Percentiles rank a stretch among this genome's conserved stretches.
phyloP scores from a whole-genome alignment of 2,113 vertebrate genomes.

The Atrichornis clamosus region DNA sequence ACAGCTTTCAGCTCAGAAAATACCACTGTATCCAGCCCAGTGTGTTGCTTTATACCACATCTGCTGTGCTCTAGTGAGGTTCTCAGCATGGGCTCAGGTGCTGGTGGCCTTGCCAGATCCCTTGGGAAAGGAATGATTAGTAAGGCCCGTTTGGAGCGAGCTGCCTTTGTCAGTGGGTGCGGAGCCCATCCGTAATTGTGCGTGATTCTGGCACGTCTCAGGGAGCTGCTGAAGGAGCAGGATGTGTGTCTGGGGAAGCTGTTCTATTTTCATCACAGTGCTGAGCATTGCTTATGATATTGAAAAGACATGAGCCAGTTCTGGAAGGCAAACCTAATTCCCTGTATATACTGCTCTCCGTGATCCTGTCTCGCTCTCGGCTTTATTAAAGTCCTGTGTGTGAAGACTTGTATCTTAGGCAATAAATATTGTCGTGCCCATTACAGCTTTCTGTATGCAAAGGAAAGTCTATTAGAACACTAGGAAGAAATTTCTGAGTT shows the following conservation, averaged over 20 bases:
- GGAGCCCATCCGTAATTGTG: not conserved
- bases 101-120: not conserved
- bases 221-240: not conserved
- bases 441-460: not conserved
- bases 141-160: not conserved
- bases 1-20: not conserved
- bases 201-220: rapidly evolving
- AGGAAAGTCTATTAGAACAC: not conserved
- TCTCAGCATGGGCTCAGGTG: not conserved
- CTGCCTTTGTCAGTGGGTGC: rapidly evolving
- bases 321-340: not conserved
- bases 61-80: rapidly evolving
- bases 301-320: not conserved
- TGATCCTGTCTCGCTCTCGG: rapidly evolving
- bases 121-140: not conserved
- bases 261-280: not conserved
- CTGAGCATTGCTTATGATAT: not conserved
- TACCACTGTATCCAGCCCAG: rapidly evolving
- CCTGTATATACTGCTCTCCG: not conserved
- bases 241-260: not conserved
- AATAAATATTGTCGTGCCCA: not conserved
- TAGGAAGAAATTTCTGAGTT: not conserved
- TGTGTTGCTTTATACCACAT: not conserved
- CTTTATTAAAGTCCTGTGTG: not conserved
- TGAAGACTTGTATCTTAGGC: not conserved